phyloP scores from a whole-genome alignment of 2,113 vertebrate species.

The Chrysochloris asiatica region DNA sequence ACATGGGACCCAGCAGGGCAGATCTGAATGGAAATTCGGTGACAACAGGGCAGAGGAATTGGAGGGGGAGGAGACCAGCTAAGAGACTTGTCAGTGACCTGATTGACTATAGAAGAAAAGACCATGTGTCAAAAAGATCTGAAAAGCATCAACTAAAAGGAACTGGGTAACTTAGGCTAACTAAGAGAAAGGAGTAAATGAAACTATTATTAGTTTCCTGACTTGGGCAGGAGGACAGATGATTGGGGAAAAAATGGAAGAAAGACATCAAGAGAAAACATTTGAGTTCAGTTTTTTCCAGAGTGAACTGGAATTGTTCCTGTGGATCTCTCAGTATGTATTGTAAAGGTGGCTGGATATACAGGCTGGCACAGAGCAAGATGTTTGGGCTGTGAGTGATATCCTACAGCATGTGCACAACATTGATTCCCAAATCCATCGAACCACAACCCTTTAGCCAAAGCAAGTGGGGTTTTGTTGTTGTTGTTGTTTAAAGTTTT shows the following conservation, averaged over 20 bases:
- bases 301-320: background rate
- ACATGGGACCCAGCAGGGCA: background rate
- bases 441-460: background rate
- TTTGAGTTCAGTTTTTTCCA: too few relatives aligned
- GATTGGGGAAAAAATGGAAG: too few relatives aligned
- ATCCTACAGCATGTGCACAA: background rate
- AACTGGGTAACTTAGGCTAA: background rate
- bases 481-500: too few relatives aligned
- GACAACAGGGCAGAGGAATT: background rate
- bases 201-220: background rate
- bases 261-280: too few relatives aligned
- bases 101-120: background rate
- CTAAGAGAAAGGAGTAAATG: background rate
- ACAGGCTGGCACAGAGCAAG: background rate
- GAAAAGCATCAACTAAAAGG: background rate
- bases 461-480: too few relatives aligned
- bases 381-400: background rate
- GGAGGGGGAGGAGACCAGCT: background rate
- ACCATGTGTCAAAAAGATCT: background rate
- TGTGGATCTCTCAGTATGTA: background rate
- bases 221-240: background rate
- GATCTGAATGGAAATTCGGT: background rate
- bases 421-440: background rate
- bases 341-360: background rate
- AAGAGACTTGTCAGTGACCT: background rate